A percentile compares a stretch with the other conserved stretches of the same genome.
These are phyloP conservation scores for Hydrophis major DNA, from an alignment of 2,797 vertebrate genomes.

Conservation along the genomic window DNA sequence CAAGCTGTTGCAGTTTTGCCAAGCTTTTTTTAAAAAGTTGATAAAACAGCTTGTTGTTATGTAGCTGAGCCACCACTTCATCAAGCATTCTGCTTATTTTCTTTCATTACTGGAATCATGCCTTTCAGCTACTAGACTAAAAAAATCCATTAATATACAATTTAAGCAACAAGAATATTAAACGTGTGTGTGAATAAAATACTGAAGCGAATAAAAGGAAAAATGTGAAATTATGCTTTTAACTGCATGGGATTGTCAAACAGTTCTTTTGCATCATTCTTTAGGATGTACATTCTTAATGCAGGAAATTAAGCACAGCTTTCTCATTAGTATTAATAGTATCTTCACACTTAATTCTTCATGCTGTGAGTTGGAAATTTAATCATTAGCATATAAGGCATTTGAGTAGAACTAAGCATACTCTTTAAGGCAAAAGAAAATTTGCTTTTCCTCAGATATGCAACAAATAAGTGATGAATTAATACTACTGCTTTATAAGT, in stretches of 20 bases:
- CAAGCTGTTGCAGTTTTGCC: constrained; percentile 41
- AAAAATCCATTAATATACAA: constrained; percentile 41
- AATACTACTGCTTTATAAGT: not conserved
- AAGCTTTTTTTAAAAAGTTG: not conserved
- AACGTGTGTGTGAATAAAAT: constrained; percentile 46
- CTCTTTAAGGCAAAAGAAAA: not conserved
- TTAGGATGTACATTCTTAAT: not conserved
- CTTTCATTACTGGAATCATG: constrained; percentile 57
- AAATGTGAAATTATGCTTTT: constrained; percentile 34
- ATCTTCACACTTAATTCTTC: not conserved
- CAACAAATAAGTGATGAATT: not conserved
- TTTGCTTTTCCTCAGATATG: not conserved
- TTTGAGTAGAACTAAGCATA: not conserved
- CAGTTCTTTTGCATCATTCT: accelerated
- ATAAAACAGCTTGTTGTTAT: constrained; percentile 56
- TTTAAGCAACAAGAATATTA: constrained; percentile 58
- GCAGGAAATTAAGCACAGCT: not conserved
- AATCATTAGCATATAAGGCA: not conserved
- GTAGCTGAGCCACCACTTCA: constrained; percentile 54
- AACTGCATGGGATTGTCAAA: not conserved
- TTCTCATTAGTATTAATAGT: not conserved
- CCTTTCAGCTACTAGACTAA: constrained; percentile 55
- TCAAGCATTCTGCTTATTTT: constrained; percentile 59
- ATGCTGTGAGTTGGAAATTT: not conserved
- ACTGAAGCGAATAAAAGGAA: constrained; percentile 38